Base-by-base conservation (phyloP, 2,797 vertebrate species). In the Coregonus ussuriensis region DNA sequence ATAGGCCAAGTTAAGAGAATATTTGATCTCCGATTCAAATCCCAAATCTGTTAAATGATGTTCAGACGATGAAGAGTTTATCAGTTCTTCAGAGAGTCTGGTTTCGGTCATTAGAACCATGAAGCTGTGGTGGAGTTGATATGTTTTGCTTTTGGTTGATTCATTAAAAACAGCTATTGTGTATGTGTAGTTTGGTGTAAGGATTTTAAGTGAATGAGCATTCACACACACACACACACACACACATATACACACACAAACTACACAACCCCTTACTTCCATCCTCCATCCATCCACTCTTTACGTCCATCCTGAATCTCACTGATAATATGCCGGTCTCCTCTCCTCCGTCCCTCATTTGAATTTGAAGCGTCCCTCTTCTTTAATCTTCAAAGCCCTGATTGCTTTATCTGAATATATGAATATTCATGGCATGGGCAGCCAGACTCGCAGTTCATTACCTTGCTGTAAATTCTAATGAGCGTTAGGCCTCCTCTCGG, bases 401-500 rank as follows among this genome's bases (percentile, higher is more conserved):
- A 99, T 99, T 99, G 98, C 97, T 99, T 98, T 98, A 62, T 62
- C 59, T 62, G 59, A 62, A 62, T 62, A 62, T 62, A 99, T 99
- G 98, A 99, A 99, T 99, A 99, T 99, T 97, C 98, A 99, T 99
- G 96, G 94, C 93, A 96, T 96, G 97, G 96, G 97, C 97, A 98
- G 96, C 97, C 97, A 98, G 98, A 98, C 97, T 98, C 98, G 91
- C 98, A 98, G 97, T 99, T 99, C 98, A 99, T 99, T 99, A 99
- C 98, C 97, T 99, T 98, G 98, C 99, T 99, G 98, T 99, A 99
- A 99, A 99, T 99, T 99, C 97, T 99, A 99, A 99, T 99, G 98
- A 99, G 98, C 98, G 99, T 99, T 99, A 99, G 97, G 96, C 97
- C 96, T 96, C 97, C 93, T 87, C 82, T 94, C 97, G 95, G 96